These are phyloP conservation scores for Bufotes viridis DNA, from an alignment of 2,797 vertebrate genomes.

Conservation along the genomic window DNA sequence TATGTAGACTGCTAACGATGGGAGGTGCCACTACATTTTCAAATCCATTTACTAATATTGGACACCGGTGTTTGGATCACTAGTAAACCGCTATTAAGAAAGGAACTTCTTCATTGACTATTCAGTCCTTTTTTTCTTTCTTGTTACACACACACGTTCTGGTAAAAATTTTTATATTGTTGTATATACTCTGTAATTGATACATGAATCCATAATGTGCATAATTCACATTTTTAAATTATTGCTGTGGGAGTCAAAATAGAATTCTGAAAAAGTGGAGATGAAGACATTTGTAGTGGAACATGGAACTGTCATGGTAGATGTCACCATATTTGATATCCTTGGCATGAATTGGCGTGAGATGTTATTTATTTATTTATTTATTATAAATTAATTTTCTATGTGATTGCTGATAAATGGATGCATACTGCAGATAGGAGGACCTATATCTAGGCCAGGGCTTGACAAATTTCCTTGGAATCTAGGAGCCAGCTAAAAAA, in stretches of 20 bases:
- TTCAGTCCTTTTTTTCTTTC: not conserved
- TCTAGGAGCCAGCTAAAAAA: too few relatives aligned
- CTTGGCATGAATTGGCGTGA: too few relatives aligned
- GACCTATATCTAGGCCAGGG: not conserved
- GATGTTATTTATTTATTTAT: not conserved
- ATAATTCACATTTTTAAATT: not conserved
- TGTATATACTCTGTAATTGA: not conserved
- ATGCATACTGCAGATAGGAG: not conserved
- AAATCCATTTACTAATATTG: slow-evolving; percentile 76
- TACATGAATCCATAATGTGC: not conserved
- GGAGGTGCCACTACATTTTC: slow-evolving; percentile 74
- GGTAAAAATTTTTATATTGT: not conserved
- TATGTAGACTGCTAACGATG: slow-evolving; percentile 75
- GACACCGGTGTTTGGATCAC: slow-evolving; percentile 66
- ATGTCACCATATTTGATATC: too few relatives aligned
- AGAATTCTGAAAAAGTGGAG: not conserved
- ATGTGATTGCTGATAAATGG: not conserved
- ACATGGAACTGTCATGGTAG: too few relatives aligned
- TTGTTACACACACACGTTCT: not conserved
- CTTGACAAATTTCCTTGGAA: too few relatives aligned
- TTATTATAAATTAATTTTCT: not conserved
- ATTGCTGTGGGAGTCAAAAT: not conserved
- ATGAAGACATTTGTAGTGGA: not conserved
- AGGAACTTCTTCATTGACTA: slow-evolving; percentile 7
- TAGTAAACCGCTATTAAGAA: slow-evolving; percentile 2